Base-by-base conservation (phyloP, 2,113 vertebrate genomes). In the Malaclemys terrapin region DNA sequence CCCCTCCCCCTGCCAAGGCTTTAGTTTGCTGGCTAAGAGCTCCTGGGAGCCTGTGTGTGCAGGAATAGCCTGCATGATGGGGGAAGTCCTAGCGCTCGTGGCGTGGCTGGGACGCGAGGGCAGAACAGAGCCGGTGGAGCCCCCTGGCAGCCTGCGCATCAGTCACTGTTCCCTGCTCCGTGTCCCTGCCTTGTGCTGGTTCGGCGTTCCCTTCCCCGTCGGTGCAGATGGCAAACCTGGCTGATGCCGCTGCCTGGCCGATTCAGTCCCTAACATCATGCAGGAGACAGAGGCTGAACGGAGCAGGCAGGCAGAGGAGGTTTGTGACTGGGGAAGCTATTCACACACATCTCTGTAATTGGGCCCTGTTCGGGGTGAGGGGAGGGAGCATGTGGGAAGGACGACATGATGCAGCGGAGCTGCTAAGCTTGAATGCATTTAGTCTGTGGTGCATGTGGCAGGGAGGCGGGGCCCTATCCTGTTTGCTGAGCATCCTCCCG, bases 371-470 rank as follows among this genome's bases (percentile, higher is more conserved):
- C 13, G 14, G 76, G 76, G 25, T 10, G 8, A 10, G 69, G 69
- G n/a, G n/a, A 19, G n/a, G n/a, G 20, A 5, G 38, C 20, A 5
- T 3, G 42, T 12, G 38, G 57, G 11, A 49, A 14, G 6, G 59
- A 1, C 5, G 2, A 19, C 10, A 27, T 3, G 20, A 50, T 49
- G 79, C 16, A 6, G 6, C 54, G 3, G 65, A 3, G 1, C 35
- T 7, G 5, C 7, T 16, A 35, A 35, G 31, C 31, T 8, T 19
- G 31, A 29, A 59, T 59, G 57, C 57, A 62, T 31, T 62, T 62
- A 31, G 13, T 62, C 27, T 62, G 6, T 13, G 27, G 57, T 62
- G 57, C 27, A 14, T 62, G 29, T 31, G 56, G 24, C 56, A 10
- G 9, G 22, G 25, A 45, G 29, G 57, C 27, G 27, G 27, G 57